Evolutionary conservation across 1,140 invertebrate genomes (phyloP).

Genomic region (Drosophila albomicans): DNA sequence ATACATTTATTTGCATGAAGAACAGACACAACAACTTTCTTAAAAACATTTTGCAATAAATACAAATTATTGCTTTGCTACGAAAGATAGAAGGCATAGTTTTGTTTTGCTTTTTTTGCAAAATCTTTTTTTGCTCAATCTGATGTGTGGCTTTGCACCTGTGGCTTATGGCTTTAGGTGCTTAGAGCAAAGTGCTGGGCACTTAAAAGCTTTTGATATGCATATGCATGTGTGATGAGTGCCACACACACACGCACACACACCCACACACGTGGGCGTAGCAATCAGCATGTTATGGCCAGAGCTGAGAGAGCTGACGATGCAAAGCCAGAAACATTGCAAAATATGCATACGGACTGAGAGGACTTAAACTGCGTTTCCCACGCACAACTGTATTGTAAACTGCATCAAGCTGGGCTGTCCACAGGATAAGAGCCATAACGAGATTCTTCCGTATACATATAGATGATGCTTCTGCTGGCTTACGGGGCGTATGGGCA

Average conservation of each 20-base stretch:
- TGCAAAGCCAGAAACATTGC: constrained; percentile 10
- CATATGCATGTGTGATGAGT: constrained; percentile 44
- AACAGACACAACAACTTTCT: not conserved
- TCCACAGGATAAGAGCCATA: constrained; percentile 58
- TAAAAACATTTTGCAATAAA: no score
- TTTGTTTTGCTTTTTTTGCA: no score
- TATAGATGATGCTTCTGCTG: constrained; percentile 54
- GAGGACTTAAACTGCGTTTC: not conserved
- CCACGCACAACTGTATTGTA: constrained; percentile 3
- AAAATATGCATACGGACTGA: constrained; percentile 1
- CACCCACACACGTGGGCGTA: constrained; percentile 4
- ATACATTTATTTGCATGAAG: not conserved
- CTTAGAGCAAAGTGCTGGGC: constrained; percentile 55
- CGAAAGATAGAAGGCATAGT: no score
- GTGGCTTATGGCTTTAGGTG: constrained; percentile 51
- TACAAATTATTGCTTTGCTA: no score
- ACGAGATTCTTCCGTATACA: constrained; percentile 60
- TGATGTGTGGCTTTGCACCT: constrained; percentile 26
- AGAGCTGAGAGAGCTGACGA: not conserved
- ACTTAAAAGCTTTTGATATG: constrained; percentile 61
- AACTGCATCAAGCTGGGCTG: constrained; percentile 2
- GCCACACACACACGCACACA: not conserved
- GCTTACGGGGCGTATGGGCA: constrained; percentile 44
- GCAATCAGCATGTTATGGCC: constrained; percentile 12
- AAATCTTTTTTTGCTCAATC: not conserved